Evolutionary conservation across 1,140 invertebrate genomes (phyloP), one percentile per base, ranked within the genome.

Genomic region (Pachypsylla venusta): DNA sequence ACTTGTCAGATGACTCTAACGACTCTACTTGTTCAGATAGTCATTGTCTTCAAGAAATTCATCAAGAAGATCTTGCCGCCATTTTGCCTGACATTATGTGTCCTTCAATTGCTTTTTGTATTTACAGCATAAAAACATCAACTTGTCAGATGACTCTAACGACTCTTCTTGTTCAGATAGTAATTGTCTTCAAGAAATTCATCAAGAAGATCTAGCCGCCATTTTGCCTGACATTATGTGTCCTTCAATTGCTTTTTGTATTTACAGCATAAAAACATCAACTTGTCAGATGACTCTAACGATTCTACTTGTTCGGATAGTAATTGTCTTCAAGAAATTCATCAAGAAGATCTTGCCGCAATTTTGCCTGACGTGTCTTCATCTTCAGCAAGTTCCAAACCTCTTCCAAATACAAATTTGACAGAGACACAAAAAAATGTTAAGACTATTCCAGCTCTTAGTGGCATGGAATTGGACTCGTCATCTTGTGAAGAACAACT

Each of bases 21-120:
- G n/a, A n/a, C n/a, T n/a, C n/a, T n/a, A n/a, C n/a, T n/a, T n/a
- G n/a, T n/a, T n/a, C 1, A 39, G 40, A 16, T 35, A n/a, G 42
- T 3, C n/a, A 3, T 35, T 54, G n/a, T 59, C 60, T 54, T 10
- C 72, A 79, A 67, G 81, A 80, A 64, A 79, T 82, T 53, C 77
- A 81, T 64, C 78, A 83, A 63, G 81, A 83, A 68, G 81, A 84
- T 67, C 65, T 83, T 25, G 79, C 81, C 3, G 81, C 80, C 12
- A 78, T 83, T 60, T 66, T 84, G 40, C 81, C 81, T 0, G 78
- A 83, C 65, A 72, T 75, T n/a, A n/a, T n/a, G n/a, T n/a, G n/a
- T n/a, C n/a, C n/a, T n/a, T n/a, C n/a, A n/a, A n/a, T n/a, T n/a
- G n/a, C n/a, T n/a, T n/a, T n/a, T n/a, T n/a, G n/a, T n/a, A n/a